Percentiles rank a stretch among this genome's conserved stretches.
These are phyloP conservation scores for Marcusenius ussheri DNA, from an alignment of 2,113 vertebrate genomes.

Conservation along the genomic window DNA sequence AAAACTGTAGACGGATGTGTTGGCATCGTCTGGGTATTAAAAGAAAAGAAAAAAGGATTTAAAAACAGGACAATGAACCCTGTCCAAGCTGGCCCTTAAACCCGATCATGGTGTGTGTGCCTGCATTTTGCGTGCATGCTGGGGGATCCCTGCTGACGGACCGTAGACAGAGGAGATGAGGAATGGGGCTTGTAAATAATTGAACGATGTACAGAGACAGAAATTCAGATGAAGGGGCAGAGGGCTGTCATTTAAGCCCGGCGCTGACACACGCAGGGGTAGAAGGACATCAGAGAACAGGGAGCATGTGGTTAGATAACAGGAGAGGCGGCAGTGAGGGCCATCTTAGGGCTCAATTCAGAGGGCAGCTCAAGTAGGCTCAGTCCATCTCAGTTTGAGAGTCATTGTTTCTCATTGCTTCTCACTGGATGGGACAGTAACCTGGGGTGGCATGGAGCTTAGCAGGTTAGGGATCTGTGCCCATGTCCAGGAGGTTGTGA, in stretches of 20 bases:
- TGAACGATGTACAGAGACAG: slow-evolving; percentile 7
- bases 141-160: not conserved
- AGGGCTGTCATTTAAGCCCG: slow-evolving; percentile 21
- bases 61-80: not conserved
- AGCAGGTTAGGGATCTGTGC: not conserved
- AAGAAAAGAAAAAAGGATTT: not conserved
- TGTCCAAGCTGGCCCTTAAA: not conserved
- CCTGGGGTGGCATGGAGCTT: not conserved
- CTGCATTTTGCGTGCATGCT: not conserved
- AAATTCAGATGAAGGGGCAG: not conserved
- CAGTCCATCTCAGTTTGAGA: not conserved
- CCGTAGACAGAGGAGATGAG: not conserved
- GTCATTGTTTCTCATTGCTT: not conserved
- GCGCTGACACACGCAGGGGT: not conserved
- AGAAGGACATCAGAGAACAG: not conserved
- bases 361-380: not conserved
- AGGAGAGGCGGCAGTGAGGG: not conserved
- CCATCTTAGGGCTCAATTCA: not conserved
- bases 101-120: not conserved
- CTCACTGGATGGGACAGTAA: not conserved
- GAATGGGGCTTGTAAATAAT: slow-evolving; percentile 12
- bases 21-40: not conserved
- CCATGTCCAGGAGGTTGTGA: not conserved
- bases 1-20: not conserved
- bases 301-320: not conserved